Conservation (phyloP, 2,113 vertebrate genomes). For the Amblyornis subalaris region DNA sequence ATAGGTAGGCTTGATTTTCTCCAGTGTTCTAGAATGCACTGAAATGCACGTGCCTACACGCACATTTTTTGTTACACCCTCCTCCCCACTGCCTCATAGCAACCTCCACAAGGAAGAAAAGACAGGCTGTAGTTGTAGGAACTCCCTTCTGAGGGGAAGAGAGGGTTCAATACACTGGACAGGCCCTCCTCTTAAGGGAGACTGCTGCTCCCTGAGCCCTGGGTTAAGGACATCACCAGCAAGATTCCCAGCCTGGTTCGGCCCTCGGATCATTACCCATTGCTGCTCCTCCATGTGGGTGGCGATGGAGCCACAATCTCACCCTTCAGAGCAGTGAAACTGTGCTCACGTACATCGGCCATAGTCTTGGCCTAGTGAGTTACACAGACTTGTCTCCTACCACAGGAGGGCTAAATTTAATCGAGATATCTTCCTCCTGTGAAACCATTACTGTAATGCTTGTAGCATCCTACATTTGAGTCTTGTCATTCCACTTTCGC, state of each 20-base stretch:
- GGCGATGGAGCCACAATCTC: background rate
- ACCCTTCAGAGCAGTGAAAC: background rate
- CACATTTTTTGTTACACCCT: background rate
- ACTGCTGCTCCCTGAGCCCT: too few relatives aligned
- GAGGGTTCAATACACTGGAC: background rate
- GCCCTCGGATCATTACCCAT: too few relatives aligned
- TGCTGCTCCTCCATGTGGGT: background rate
- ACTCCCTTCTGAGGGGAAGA: background rate
- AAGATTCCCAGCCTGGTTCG: background rate
- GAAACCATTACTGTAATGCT: background rate
- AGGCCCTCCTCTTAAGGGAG: background rate
- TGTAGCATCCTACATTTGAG: background rate
- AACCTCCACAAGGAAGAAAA: background rate
- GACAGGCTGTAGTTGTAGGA: background rate
- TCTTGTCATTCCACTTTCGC: background rate
- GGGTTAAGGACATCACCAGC: background rate
- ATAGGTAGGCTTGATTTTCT: background rate
- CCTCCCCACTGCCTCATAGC: background rate
- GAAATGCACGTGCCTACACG: background rate
- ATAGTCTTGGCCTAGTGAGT: background rate
- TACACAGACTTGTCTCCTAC: background rate
- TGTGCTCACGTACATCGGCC: rapidly evolving
- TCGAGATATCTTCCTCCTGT: background rate
- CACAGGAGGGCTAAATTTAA: background rate
- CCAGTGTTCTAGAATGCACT: background rate